phyloP scores from a whole-genome alignment of 2,888 invertebrate species.

The Aspidiotus rigidus region DNA sequence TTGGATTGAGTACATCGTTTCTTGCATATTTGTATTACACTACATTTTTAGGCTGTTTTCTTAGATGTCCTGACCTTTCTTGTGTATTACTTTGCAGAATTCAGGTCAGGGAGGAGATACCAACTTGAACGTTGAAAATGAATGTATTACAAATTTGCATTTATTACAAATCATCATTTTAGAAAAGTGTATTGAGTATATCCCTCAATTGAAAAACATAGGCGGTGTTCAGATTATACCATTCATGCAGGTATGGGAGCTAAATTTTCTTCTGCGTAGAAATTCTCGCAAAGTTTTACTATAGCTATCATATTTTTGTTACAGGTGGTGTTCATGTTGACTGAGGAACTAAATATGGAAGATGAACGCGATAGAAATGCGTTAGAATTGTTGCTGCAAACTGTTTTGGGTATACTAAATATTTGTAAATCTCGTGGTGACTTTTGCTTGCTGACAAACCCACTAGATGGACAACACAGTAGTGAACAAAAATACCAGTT shows the following conservation, averaged over 20 bases:
- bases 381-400: constrained; percentile 63
- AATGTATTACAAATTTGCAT: constrained; percentile 51
- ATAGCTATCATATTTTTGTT: background rate
- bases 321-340: constrained; percentile 70
- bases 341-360: constrained; percentile 76
- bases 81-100: constrained; percentile 34
- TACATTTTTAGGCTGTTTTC: no score
- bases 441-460: constrained; percentile 16
- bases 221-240: constrained; percentile 82
- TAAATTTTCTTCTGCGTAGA: background rate
- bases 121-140: constrained; percentile 43
- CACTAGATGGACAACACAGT: constrained; percentile 17
- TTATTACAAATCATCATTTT: constrained; percentile 60
- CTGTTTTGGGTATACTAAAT: constrained; percentile 62
- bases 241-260: constrained; percentile 66
- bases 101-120: constrained; percentile 37
- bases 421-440: constrained; percentile 51
- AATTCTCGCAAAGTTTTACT: background rate
- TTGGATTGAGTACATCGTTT: background rate
- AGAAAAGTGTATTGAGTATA: constrained; percentile 64
- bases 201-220: constrained; percentile 64
- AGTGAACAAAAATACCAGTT: constrained; percentile 49
- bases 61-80: constrained; percentile 12
- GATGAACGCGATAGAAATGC: constrained; percentile 70
- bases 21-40: constrained; percentile 39